Evolutionary conservation across 35 echinoderm and acorn worm genomes (phyloP), one percentile per base, ranked within the genome.

Genomic region (Apostichopus japonicus): DNA sequence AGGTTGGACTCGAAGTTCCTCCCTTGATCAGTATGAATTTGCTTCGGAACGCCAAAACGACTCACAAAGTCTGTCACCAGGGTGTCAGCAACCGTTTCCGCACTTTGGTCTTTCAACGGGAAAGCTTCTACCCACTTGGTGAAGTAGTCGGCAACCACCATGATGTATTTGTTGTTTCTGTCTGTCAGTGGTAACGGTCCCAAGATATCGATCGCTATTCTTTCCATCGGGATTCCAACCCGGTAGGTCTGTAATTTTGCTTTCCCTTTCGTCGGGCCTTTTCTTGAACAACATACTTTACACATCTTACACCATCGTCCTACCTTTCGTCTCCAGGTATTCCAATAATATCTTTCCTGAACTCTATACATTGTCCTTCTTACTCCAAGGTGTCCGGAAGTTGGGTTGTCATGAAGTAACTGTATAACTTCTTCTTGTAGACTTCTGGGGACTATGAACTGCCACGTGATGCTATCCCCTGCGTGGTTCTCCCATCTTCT

Each of bases 21-120:
- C 11, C 94, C 90, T 63, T 92, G 90, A 54, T 95, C 94, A 52
- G 90, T 86, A 22, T 95, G 89, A 52, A 95, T 33, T 24, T 86
- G 6, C 19, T 53, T 22, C 3, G 94, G 94, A 0, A 92, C 55
- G n/a, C 79, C 52, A 86, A 77, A 86, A 57, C 62, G 10, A 53
- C 90, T 61, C 1, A 95, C 83, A 79, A 92, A 91, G 4, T 92
- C 79, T 54, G 91, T 55, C 4, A 86, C 17, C 0, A 95, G 55
- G 14, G 21, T 79, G 11, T 88, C 92, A n/a, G 91, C 94, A 8
- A 87, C 78, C 19, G 94, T 95, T 54, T n/a, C 56, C 1, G 94
- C 81, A 56, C 86, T 72, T 27, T 95, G 94, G 59, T 92, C 77
- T 14, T 83, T 90, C 21, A 92, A 55, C 4, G 94, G 23, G 55